These are phyloP conservation scores for Micropoecilia bifurca DNA, from an alignment of 2,797 vertebrate species.

Conservation along the genomic window DNA sequence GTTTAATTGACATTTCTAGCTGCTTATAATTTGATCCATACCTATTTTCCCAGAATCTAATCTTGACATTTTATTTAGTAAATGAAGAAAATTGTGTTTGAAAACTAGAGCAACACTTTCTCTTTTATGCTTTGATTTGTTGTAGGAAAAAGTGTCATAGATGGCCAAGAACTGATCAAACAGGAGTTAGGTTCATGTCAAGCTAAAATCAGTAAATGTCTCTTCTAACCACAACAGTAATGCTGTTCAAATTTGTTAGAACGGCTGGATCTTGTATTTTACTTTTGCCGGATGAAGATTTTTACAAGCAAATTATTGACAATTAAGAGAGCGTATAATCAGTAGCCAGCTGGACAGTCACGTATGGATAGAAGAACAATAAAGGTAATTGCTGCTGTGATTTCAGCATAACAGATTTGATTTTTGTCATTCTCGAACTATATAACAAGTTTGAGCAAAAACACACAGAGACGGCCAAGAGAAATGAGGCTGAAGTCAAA, in stretches of 20 bases:
- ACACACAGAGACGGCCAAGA: constrained; percentile 53
- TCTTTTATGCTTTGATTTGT: constrained; percentile 22
- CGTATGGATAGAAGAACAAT: constrained; percentile 49
- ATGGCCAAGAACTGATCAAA: constrained; percentile 31
- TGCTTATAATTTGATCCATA: not conserved
- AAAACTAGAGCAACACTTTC: not conserved
- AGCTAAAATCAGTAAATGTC: constrained; percentile 26
- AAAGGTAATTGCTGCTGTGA: constrained; percentile 46
- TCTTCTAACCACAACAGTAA: constrained; percentile 28
- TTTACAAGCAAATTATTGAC: constrained; percentile 38
- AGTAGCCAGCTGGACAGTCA: constrained; percentile 56
- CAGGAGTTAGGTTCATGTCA: constrained; percentile 12
- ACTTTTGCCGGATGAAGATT: constrained; percentile 46
- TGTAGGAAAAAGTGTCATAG: constrained; percentile 42
- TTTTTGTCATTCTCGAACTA: constrained; percentile 53
- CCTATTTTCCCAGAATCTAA: not conserved
- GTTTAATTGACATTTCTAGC: not conserved
- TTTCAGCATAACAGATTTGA: constrained; percentile 59
- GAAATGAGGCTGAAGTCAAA: constrained; percentile 56
- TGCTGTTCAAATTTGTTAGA: constrained; percentile 46
- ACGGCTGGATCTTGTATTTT: constrained; percentile 23
- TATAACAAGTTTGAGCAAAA: constrained; percentile 64
- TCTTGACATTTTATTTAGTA: not conserved
- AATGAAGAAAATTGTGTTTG: not conserved
- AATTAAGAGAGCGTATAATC: constrained; percentile 33